A percentile compares a stretch with the other conserved stretches of the same genome.
phyloP scores from a whole-genome alignment of 2,113 vertebrate species.

The Lota lota region DNA sequence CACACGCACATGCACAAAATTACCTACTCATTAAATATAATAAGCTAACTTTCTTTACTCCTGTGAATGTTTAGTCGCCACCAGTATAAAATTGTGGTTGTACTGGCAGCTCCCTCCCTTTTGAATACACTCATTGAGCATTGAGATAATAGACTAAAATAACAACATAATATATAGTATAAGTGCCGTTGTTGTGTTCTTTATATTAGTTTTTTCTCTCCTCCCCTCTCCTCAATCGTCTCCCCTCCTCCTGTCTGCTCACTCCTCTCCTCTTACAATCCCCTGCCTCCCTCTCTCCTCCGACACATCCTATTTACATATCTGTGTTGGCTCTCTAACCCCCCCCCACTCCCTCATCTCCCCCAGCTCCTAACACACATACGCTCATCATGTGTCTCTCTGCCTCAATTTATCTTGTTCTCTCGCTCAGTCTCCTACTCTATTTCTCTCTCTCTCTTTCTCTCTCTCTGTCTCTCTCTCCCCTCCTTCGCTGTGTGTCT shows the following conservation, averaged over 20 bases:
- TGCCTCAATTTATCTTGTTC: neutral
- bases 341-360: conserved; percentile 14
- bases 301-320: conserved; percentile 60
- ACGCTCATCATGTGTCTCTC: neutral
- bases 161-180: too few species aligned
- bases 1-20: too few species aligned
- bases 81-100: too few species aligned
- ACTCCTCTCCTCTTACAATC: conserved; percentile 50
- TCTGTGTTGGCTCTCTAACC: conserved; percentile 35
- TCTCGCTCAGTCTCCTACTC: conserved; percentile 17
- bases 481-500: neutral
- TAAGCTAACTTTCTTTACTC: too few species aligned
- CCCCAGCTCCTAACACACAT: neutral
- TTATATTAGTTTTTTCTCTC: too few species aligned
- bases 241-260: conserved; percentile 52
- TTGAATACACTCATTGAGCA: too few species aligned
- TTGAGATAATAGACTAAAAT: too few species aligned
- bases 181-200: too few species aligned
- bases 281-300: conserved; percentile 40
- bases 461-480: neutral
- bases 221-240: too few species aligned
- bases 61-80: too few species aligned
- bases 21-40: too few species aligned
- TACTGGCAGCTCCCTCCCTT: too few species aligned
- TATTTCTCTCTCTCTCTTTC: conserved; percentile 1